These are phyloP conservation scores for Ctenopoma kingsleyae DNA, from an alignment of 2,797 vertebrate genomes.

Conservation along the genomic window DNA sequence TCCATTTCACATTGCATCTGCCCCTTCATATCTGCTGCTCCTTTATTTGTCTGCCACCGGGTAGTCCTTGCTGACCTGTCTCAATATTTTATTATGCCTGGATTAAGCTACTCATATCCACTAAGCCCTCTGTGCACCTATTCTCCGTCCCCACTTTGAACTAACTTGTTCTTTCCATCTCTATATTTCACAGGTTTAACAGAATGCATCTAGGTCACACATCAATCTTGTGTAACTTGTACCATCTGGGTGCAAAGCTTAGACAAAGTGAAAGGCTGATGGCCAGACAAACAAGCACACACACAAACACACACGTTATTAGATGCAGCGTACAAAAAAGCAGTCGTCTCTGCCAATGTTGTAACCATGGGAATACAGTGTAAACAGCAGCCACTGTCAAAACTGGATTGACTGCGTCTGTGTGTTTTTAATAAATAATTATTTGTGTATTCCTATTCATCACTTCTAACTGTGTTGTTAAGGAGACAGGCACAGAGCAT, in stretches of 20 bases:
- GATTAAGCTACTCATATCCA: constrained; percentile 37
- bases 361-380: constrained; percentile 72
- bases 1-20: constrained; percentile 58
- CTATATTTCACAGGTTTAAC: constrained; percentile 56
- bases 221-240: constrained; percentile 67
- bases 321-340: constrained; percentile 21
- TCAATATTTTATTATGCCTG: constrained; percentile 62
- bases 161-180: constrained; percentile 37
- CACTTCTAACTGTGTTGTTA: constrained; percentile 37
- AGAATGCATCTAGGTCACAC: constrained; percentile 73
- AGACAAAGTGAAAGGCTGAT: constrained; percentile 55
- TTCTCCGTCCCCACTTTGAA: constrained; percentile 26
- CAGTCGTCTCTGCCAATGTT: constrained; percentile 41
- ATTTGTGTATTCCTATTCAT: constrained; percentile 54
- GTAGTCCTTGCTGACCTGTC: constrained; percentile 43
- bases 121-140: constrained; percentile 20
- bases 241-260: constrained; percentile 68
- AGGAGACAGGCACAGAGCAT: constrained; percentile 35
- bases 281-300: constrained; percentile 46
- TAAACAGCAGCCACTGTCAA: constrained; percentile 70
- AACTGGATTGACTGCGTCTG: constrained; percentile 46
- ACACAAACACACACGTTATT: constrained; percentile 26
- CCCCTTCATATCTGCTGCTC: constrained; percentile 31
- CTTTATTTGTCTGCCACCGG: constrained; percentile 58
- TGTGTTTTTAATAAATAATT: constrained; percentile 67